Evolutionary conservation across 2,113 vertebrate genomes (phyloP), one percentile per base, ranked within the genome.

Genomic region (Nicator chloris): DNA sequence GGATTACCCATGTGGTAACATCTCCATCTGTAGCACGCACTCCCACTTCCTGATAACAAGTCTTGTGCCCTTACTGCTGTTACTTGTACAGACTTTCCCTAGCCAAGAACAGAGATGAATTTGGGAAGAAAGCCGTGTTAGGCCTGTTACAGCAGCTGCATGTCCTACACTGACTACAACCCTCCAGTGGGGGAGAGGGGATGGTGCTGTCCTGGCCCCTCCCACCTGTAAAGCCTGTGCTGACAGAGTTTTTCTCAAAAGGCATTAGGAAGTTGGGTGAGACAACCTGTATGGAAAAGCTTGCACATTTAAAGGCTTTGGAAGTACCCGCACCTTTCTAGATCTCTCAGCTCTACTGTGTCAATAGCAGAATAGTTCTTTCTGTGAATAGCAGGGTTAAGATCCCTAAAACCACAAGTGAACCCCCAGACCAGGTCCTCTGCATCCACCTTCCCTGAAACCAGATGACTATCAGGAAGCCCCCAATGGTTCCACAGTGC

Each of bases 401-500:
- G 73, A 24, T 40, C 22, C 30, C 60, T 30, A 14, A 57, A 54
- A 6, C 17, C 20, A 23, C 26, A 30, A 31, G 23, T 15, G 26
- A 69, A 22, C 4, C 3, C 14, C 14, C 21, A 28, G 23, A 4
- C 21, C 4, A 10, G 28, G 21, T 28, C 8, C 9, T n/a, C 14
- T 42, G 11, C 37, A 14, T 16, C 37, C 31, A 56, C 50, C 42
- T 10, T 40, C 72, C 35, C 50, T 31, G 8, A 37, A 57, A 22
- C 28, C 60, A 31, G 19, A 13, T 11, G 8, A 39, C 15, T 40
- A 11, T 10, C 13, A 40, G 60, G 18, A 70, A 16, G 19, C 15
- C 19, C 19, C 20, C 47, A 10, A 0, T 11, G 31, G 35, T 56
- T 39, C 23, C 35, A 4, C 6, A 6, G 8, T 13, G 22, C 3